Evolutionary conservation across 2,888 invertebrate genomes (phyloP), one percentile per base, ranked within the genome.

Genomic region (Synanthedon formicaeformis): DNA sequence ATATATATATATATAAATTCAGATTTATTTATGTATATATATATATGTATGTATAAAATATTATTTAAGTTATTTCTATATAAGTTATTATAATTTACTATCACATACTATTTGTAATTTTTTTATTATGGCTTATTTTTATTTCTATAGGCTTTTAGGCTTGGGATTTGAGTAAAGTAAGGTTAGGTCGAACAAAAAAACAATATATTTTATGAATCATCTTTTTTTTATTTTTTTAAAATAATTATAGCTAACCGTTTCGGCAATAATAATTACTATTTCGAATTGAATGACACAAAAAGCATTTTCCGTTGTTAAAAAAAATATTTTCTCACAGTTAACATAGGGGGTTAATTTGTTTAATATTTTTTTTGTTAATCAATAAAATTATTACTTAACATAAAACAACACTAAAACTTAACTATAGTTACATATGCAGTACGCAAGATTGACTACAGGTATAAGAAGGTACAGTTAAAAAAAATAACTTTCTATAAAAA

Each of bases 201-300:
- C 83, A 81, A 81, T 78, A 57, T 72, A 40, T 55, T 34, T 23
- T 78, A 76, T 84, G 84, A 86, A 86, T 87, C 83, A 81, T 85
- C 76, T 65, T 81, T 88, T 88, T 34, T 34, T 88, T 87, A 84
- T 87, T 88, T 88, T n/a, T 87, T 88, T 87, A 81, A 88, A 88
- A 88, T 88, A 88, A 88, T 88, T 88, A 88, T 88, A 88, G 86
- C 88, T 88, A 88, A 88, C 88, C 86, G 79, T 83, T 82, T 80
- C 88, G 86, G 86, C 85, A 83, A 86, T 87, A 82, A 85, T 84
- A 71, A 75, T 78, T 77, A 82, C 84, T 85, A 86, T 84, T 75
- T 79, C 82, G 81, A 70, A 69, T 77, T 76, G 61, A 84, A 87
- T 85, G 86, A 87, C 86, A 87, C 86, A 82, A 74, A 75, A 86